Base-by-base conservation (phyloP, 2,113 vertebrate species). In the Thomomys bottae region DNA sequence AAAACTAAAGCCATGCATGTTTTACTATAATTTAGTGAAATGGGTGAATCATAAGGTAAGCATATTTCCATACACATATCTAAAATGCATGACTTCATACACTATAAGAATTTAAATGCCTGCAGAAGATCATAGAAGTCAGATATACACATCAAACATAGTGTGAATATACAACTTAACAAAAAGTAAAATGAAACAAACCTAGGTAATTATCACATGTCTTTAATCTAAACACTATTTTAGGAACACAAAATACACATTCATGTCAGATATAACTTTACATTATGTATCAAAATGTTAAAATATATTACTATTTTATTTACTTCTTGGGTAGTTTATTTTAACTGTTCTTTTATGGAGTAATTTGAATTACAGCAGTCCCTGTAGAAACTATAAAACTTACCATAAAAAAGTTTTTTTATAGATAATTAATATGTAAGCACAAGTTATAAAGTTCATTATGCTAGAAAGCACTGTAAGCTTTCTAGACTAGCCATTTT, bases 281-380 rank as follows among this genome's bases (percentile, higher is more conserved):
- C 57, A 45, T 71, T 88, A 73, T n/a, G 24, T 81, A 63, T 34
- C 23, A 76, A 88, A 82, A 84, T 91, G 8, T n/a, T 93, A 80
- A 91, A 67, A 86, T 32, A 59, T 38, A 66, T 23, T 86, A 68
- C 83, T 32, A 70, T 63, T 78, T 88, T 32, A 70, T 63, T 78
- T 88, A 73, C 17, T 67, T 63, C 11, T 40, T 70, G 67, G 30
- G 26, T 59, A 23, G n/a, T 6, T 42, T 82, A 83, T 73, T 83
- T 94, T 38, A 72, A 63, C 70, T 36, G 34, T 61, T 75, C 34
- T 40, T 75, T 66, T 72, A 61, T 57, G 42, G 17, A 89, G 3
- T 79, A 84, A n/a, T 91, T 87, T 89, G 38, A 81, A 84, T 81
- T 57, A 88, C 24, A 36, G 81, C 40, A 86, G 82, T n/a, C 40